A percentile compares a stretch with the other conserved stretches of the same genome.
Conservation (phyloP, 2,888 invertebrate species). For the Acanthosepion esculentum region DNA sequence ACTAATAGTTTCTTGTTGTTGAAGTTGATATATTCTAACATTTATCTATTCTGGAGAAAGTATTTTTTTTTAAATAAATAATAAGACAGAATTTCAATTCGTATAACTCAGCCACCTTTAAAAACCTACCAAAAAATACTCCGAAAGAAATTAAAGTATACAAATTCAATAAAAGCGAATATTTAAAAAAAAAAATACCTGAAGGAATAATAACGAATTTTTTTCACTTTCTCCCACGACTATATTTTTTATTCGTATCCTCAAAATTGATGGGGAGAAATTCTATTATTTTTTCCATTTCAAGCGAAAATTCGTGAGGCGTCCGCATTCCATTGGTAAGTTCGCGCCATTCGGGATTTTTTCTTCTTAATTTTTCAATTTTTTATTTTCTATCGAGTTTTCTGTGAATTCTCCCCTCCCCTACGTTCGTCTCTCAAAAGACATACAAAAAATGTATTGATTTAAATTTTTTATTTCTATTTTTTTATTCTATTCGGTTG, state of each 20-base stretch:
- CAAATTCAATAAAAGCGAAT: background rate
- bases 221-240: background rate
- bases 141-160: background rate
- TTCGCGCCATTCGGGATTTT: background rate
- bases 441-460: background rate
- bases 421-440: background rate
- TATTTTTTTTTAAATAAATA: background rate
- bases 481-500: background rate
- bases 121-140: background rate
- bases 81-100: background rate
- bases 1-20: too few relatives aligned
- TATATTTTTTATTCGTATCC: background rate
- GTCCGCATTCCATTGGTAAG: background rate
- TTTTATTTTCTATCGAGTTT: background rate
- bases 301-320: background rate
- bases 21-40: too few relatives aligned
- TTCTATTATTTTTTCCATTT: constrained; percentile 23
- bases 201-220: background rate
- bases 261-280: constrained; percentile 33
- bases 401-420: background rate
- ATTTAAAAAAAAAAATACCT: background rate
- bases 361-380: background rate
- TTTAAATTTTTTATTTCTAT: background rate
- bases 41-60: background rate
- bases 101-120: background rate